phyloP scores from a whole-genome alignment of 2,888 invertebrate genomes.

The Saturnia japonica region DNA sequence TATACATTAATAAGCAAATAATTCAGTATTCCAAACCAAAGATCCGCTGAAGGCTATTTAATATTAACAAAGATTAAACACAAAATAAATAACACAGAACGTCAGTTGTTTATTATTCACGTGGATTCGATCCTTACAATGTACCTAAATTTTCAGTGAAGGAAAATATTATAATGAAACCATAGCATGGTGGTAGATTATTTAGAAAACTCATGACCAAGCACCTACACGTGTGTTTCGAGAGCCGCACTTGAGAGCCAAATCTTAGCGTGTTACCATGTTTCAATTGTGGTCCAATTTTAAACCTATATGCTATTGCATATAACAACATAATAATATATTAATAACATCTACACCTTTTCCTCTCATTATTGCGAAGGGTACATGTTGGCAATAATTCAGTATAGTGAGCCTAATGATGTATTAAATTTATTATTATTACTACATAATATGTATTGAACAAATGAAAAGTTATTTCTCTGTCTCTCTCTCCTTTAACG shows the following conservation, averaged over 20 bases:
- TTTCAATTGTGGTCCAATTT: no score
- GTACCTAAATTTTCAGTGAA: not conserved
- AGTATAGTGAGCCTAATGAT: not conserved
- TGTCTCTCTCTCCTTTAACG: not conserved
- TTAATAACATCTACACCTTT: no score
- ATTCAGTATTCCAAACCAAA: slow-evolving; percentile 39
- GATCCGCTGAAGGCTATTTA: slow-evolving; percentile 31
- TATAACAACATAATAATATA: no score
- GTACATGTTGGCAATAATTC: not conserved
- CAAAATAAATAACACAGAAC: slow-evolving; percentile 23
- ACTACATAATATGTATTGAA: not conserved
- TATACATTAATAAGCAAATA: slow-evolving; percentile 43
- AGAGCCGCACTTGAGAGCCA: not conserved
- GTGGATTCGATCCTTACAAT: not conserved
- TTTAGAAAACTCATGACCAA: not conserved
- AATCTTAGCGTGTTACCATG: not conserved
- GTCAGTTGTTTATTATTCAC: not conserved
- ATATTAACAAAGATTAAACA: slow-evolving; percentile 28
- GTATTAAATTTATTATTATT: not conserved
- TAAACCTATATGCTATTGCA: no score
- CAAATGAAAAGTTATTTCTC: not conserved
- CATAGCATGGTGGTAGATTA: not conserved
- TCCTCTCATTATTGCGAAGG: no score
- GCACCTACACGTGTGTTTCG: not conserved
- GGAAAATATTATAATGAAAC: not conserved